These are phyloP conservation scores for Anniella stebbinsi DNA, from an alignment of 2,797 vertebrate genomes.

Conservation along the genomic window DNA sequence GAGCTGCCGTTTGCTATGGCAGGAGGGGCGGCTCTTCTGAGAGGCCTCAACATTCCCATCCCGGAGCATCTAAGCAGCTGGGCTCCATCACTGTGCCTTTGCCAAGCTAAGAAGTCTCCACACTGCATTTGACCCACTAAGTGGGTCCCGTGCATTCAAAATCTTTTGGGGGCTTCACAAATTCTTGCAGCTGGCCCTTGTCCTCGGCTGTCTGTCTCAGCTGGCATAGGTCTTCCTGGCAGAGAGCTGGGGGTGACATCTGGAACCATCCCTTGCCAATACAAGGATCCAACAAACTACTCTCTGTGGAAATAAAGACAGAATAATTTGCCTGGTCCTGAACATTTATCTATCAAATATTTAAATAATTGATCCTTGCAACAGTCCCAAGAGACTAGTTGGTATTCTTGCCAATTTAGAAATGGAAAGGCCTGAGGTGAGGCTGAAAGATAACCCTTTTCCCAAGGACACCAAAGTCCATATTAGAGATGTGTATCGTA, in stretches of 20 bases:
- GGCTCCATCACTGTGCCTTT: conserved; percentile 48
- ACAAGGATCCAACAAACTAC: conserved; percentile 2
- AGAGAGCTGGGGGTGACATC: conserved; percentile 10
- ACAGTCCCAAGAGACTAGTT: neutral
- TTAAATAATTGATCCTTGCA: neutral
- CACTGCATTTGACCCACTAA: conserved; percentile 64
- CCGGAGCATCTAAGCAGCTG: conserved; percentile 63
- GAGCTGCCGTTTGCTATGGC: conserved; percentile 43
- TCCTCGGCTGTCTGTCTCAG: conserved; percentile 26
- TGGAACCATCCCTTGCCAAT: conserved; percentile 36
- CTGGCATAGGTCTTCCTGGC: conserved; percentile 39
- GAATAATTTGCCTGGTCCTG: neutral
- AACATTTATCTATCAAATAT: neutral
- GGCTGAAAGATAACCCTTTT: neutral
- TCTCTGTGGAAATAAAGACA: neutral
- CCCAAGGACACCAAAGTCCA: neutral
- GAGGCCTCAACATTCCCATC: conserved; percentile 35
- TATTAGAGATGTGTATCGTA: too few species aligned
- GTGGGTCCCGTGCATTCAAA: conserved; percentile 61
- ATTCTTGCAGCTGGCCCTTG: conserved; percentile 61
- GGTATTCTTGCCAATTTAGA: neutral
- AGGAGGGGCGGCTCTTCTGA: conserved; percentile 1
- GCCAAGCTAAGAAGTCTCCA: conserved; percentile 62
- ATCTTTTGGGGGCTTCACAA: conserved; percentile 68
- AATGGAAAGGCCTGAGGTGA: neutral